Conservation (phyloP, 2,797 vertebrate genomes). For the Liparis tanakae region DNA sequence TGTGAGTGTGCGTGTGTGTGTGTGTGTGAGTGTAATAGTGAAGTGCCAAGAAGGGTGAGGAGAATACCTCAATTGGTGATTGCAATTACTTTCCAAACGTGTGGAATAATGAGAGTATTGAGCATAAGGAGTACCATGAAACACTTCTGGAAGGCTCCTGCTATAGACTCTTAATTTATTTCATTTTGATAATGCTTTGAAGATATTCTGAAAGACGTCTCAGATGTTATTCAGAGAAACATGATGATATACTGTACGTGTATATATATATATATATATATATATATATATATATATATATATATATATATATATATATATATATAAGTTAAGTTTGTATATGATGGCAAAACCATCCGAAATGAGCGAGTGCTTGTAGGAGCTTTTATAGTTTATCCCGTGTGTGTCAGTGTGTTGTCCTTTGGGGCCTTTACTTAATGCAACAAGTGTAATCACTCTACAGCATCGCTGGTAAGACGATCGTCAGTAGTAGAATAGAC, state of each 20-base stretch:
- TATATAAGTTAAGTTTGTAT: conserved; percentile 76
- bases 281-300: too few relatives aligned
- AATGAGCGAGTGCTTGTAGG: conserved; percentile 67
- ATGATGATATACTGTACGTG: conserved; percentile 51
- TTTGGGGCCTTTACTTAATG: conserved; percentile 69
- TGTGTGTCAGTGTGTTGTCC: conserved; percentile 52
- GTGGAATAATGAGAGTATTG: conserved; percentile 39
- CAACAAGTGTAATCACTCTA: conserved; percentile 64
- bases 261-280: too few relatives aligned
- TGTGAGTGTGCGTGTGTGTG: conserved; percentile 54
- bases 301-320: too few relatives aligned
- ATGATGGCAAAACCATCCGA: conserved; percentile 71
- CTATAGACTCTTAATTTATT: conserved; percentile 76
- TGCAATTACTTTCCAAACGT: conserved; percentile 61
- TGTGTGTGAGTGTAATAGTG: conserved; percentile 52
- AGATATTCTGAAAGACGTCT: conserved; percentile 61
- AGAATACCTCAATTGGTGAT: conserved; percentile 65
- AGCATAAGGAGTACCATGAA: conserved; percentile 46
- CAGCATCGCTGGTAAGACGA: conserved; percentile 52
- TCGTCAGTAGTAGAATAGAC: conserved; percentile 63
- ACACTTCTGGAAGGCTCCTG: conserved; percentile 61
- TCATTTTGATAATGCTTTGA: conserved; percentile 73
- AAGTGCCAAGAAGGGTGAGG: conserved; percentile 74
- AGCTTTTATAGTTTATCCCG: conserved; percentile 75
- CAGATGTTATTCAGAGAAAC: conserved; percentile 69